Evolutionary conservation across 2,888 invertebrate genomes (phyloP).

Genomic region (Scotopteryx bipunctaria): DNA sequence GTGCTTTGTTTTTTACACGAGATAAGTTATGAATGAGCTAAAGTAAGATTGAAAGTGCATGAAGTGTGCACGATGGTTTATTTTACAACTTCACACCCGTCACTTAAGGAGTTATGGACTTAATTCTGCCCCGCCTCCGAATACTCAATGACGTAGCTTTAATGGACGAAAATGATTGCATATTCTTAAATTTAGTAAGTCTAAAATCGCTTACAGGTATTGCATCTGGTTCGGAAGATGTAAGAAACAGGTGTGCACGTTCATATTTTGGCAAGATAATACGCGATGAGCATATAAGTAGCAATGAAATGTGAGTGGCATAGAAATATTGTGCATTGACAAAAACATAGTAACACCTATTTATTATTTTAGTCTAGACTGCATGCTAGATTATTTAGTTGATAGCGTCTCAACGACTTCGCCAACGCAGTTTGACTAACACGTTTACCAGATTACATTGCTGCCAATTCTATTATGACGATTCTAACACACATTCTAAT

Average conservation of each 20-base stretch:
- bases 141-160: slow-evolving; percentile 62
- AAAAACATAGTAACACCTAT: slow-evolving; percentile 45
- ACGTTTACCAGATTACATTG: slow-evolving; percentile 46
- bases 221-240: slow-evolving; percentile 68
- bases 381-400: slow-evolving; percentile 43
- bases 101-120: slow-evolving; percentile 71
- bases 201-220: slow-evolving; percentile 62
- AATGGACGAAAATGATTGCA: slow-evolving; percentile 64
- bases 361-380: slow-evolving; percentile 50
- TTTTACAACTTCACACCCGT: slow-evolving; percentile 67
- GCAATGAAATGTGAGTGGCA: slow-evolving; percentile 43
- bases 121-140: slow-evolving; percentile 62
- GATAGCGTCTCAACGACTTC: slow-evolving; percentile 50
- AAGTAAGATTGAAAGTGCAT: slow-evolving; percentile 77
- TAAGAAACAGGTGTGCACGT: slow-evolving; percentile 55
- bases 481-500: slow-evolving; percentile 25
- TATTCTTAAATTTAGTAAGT: slow-evolving; percentile 61
- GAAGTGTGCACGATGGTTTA: slow-evolving; percentile 67
- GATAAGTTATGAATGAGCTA: slow-evolving; percentile 40
- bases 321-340: slow-evolving; percentile 45
- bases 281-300: slow-evolving; percentile 34
- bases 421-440: slow-evolving; percentile 44
- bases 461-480: slow-evolving; percentile 30
- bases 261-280: slow-evolving; percentile 54
- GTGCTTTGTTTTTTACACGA: slow-evolving; percentile 39